A percentile compares a stretch with the other conserved stretches of the same genome.
phyloP scores from a whole-genome alignment of 1,140 invertebrate genomes.

The Stenopsyche tienmushanensis region DNA sequence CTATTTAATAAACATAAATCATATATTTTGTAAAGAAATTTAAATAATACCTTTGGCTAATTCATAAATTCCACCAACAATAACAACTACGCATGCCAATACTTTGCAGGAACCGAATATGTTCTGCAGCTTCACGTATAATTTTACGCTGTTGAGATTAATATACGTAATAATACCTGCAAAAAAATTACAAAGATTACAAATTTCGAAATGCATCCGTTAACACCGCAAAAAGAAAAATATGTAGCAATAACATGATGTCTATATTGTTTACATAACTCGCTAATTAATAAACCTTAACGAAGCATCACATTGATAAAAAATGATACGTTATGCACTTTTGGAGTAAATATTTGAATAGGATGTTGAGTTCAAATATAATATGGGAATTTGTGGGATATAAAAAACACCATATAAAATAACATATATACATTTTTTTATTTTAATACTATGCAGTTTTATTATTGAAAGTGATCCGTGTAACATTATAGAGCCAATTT shows the following conservation, averaged over 20 bases:
- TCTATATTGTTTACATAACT: no score
- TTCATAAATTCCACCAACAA: conserved; percentile 80
- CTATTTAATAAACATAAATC: conserved; percentile 17
- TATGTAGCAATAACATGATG: no score
- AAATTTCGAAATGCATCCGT: neutral
- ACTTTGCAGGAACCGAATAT: conserved; percentile 86
- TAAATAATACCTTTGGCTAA: conserved; percentile 62
- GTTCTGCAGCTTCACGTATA: conserved; percentile 87
- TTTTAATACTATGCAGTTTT: neutral
- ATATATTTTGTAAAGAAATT: conserved; percentile 8
- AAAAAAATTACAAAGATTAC: conserved; percentile 47
- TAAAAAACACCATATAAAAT: no score
- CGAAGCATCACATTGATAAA: no score
- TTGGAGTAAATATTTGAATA: no score
- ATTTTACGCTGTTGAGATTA: conserved; percentile 84
- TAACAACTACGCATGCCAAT: conserved; percentile 76
- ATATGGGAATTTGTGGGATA: no score
- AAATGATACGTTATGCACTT: no score
- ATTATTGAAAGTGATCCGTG: neutral
- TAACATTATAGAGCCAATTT: conserved; percentile 26
- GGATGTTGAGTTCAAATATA: no score
- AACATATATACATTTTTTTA: neutral
- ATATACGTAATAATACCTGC: conserved; percentile 83
- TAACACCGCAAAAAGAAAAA: neutral
- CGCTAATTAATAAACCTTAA: no score